Percentiles rank a stretch among this genome's conserved stretches.
Conservation (phyloP, 2,797 vertebrate genomes). For the Muscicapa comitata region DNA sequence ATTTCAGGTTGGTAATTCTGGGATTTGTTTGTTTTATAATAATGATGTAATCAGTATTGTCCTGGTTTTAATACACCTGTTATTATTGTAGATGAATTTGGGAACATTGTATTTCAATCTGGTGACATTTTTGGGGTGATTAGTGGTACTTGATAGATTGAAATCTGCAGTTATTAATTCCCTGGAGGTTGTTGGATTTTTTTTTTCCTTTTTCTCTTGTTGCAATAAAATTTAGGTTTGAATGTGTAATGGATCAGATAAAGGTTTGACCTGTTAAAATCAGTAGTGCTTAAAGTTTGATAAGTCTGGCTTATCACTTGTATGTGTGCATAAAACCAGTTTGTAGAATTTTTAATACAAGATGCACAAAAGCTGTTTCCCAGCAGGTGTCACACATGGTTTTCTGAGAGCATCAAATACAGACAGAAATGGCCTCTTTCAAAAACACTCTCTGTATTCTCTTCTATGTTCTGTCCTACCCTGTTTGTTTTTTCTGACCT, state of each 20-base stretch:
- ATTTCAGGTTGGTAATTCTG: slow-evolving; percentile 83
- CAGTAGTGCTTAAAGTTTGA: not conserved
- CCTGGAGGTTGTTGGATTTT: not conserved
- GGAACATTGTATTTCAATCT: not conserved
- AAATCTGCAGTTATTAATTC: not conserved
- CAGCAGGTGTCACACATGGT: slow-evolving; percentile 68
- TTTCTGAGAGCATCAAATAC: not conserved
- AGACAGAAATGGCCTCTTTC: not conserved
- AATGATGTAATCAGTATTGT: not conserved
- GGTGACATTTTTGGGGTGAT: not conserved
- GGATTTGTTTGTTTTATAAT: not conserved
- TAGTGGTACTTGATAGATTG: not conserved
- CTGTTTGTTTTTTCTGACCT: not conserved
- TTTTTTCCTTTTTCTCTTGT: rapidly evolving
- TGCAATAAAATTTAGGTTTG: not conserved
- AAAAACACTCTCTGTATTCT: not conserved
- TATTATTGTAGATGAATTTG: not conserved
- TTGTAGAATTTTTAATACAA: not conserved
- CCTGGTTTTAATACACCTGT: not conserved
- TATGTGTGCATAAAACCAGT: not conserved
- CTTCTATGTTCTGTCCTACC: not conserved
- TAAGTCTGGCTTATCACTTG: not conserved
- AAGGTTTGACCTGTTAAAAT: not conserved
- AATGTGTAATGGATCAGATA: not conserved
- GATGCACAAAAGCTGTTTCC: slow-evolving; percentile 28